phyloP scores from a whole-genome alignment of 2,113 vertebrate species.

The Perca fluviatilis region DNA sequence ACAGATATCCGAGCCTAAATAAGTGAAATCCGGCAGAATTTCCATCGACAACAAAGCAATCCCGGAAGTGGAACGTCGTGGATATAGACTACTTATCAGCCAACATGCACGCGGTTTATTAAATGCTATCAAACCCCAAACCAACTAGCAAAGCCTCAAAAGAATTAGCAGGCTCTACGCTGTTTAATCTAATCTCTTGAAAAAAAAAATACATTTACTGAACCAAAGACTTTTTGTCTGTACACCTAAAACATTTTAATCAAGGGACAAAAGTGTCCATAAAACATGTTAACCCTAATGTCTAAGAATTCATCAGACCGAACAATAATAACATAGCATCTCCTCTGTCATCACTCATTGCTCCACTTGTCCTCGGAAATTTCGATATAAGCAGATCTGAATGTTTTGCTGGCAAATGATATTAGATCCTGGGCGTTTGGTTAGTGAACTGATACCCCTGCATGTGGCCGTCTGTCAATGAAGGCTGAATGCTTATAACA shows the following conservation, averaged over 20 bases:
- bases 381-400: slow-evolving; percentile 48
- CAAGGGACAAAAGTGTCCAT: neutral
- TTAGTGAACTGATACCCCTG: slow-evolving; percentile 44
- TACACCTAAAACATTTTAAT: neutral
- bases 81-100: no score
- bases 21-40: no score
- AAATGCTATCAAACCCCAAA: slow-evolving; percentile 8
- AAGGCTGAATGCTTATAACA: slow-evolving; percentile 41
- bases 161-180: neutral
- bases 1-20: no score
- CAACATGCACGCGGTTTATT: no score
- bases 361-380: slow-evolving; percentile 36
- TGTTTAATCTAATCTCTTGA: slow-evolving; percentile 14
- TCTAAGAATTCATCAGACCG: neutral
- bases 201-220: neutral
- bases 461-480: slow-evolving; percentile 44
- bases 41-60: no score
- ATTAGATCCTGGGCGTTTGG: slow-evolving; percentile 21
- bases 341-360: slow-evolving; percentile 9
- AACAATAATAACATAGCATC: neutral
- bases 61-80: no score
- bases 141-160: neutral
- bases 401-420: slow-evolving; percentile 46
- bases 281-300: neutral
- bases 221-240: neutral